phyloP scores from a whole-genome alignment of 2,113 vertebrate species.

The Falcunculus frontatus region DNA sequence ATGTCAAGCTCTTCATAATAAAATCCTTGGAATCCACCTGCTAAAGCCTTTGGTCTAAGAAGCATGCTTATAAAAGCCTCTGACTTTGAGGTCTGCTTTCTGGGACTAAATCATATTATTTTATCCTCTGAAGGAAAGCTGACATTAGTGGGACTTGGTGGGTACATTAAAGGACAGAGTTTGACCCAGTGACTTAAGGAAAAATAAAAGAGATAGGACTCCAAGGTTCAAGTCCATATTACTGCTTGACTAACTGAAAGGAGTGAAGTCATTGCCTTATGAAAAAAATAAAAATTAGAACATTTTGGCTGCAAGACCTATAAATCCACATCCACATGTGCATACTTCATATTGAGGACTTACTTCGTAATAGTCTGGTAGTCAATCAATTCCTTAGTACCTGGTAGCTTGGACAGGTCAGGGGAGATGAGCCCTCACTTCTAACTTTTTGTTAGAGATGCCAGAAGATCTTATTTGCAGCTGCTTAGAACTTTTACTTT shows the following conservation, averaged over 20 bases:
- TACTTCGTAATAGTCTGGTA: neutral
- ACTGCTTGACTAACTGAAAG: neutral
- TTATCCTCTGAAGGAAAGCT: slow-evolving; percentile 40
- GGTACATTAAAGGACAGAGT: slow-evolving; percentile 9
- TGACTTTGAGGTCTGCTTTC: slow-evolving; percentile 51
- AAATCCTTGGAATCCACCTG: slow-evolving; percentile 34
- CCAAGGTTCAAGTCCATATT: neutral
- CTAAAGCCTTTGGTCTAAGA: slow-evolving; percentile 30
- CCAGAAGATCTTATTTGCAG: neutral
- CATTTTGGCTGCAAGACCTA: neutral
- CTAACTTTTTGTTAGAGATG: neutral
- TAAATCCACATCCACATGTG: neutral
- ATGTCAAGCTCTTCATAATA: slow-evolving; percentile 24
- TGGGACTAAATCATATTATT: slow-evolving; percentile 42
- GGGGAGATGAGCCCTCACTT: neutral
- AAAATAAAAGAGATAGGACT: neutral
- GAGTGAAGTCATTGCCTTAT: neutral
- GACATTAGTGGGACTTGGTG: slow-evolving; percentile 18
- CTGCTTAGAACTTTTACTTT: neutral
- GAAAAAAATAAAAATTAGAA: neutral
- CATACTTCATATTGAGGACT: neutral
- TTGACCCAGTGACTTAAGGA: slow-evolving; percentile 20
- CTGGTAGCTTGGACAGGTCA: neutral
- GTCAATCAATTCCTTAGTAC: neutral
- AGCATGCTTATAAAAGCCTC: slow-evolving; percentile 29